phyloP scores from a whole-genome alignment of 2,797 vertebrate genomes.

The Tragelaphus eurycerus region DNA sequence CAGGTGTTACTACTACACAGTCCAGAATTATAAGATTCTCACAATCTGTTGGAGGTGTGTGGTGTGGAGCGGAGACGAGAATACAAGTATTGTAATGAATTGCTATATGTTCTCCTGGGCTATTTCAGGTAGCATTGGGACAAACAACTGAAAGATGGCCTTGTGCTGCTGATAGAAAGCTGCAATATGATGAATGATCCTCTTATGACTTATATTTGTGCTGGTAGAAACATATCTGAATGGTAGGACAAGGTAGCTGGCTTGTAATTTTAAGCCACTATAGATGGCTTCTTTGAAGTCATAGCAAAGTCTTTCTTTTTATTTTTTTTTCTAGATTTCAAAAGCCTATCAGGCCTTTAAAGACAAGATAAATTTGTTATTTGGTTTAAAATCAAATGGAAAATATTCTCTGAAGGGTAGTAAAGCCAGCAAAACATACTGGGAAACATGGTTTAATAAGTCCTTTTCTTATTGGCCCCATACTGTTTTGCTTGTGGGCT shows the following conservation, averaged over 20 bases:
- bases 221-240: background rate
- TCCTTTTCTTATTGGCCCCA: background rate
- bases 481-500: background rate
- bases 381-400: background rate
- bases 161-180: background rate
- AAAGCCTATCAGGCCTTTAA: background rate
- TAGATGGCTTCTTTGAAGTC: background rate
- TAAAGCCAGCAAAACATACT: background rate
- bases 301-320: background rate
- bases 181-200: background rate
- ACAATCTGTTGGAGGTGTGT: background rate
- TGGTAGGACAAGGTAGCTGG: background rate
- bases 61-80: fast-evolving
- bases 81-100: background rate
- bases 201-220: background rate
- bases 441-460: background rate
- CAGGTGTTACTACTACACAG: background rate
- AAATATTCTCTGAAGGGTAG: background rate
- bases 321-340: background rate
- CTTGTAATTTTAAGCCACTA: background rate
- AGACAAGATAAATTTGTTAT: background rate
- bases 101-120: background rate
- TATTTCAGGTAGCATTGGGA: background rate
- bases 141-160: background rate
- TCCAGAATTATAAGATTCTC: background rate